These are phyloP conservation scores for Xanthia togata DNA, from an alignment of 2,888 invertebrate genomes.

Conservation along the genomic window DNA sequence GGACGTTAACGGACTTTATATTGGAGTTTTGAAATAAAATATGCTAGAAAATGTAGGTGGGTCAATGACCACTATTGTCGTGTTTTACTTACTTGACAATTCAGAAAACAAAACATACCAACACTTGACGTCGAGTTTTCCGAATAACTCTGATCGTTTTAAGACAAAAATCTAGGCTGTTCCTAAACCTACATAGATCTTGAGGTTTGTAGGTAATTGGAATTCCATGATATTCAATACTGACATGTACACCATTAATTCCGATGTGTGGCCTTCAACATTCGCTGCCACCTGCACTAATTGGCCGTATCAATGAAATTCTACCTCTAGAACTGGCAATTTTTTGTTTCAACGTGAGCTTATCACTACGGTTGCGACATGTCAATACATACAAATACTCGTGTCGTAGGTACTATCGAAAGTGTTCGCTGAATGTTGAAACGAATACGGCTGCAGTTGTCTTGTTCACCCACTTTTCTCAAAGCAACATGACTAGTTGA, in stretches of 20 bases:
- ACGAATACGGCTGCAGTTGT: slow-evolving; percentile 70
- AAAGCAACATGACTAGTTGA: slow-evolving; percentile 75
- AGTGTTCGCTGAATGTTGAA: slow-evolving; percentile 80
- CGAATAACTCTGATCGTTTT: neutral
- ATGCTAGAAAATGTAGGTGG: neutral
- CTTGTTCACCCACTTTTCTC: slow-evolving; percentile 86
- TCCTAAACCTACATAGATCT: neutral
- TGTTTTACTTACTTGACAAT: too few relatives aligned
- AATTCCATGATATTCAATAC: slow-evolving; percentile 26
- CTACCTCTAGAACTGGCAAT: slow-evolving; percentile 27
- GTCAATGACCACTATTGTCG: neutral
- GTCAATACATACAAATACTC: slow-evolving; percentile 65
- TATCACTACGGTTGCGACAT: slow-evolving; percentile 74
- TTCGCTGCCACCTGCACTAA: slow-evolving; percentile 42
- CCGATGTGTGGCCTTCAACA: slow-evolving; percentile 36
- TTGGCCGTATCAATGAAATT: slow-evolving; percentile 56
- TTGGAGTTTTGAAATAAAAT: neutral
- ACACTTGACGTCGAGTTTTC: neutral
- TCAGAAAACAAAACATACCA: neutral
- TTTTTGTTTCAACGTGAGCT: slow-evolving; percentile 51
- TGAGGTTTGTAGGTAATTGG: slow-evolving; percentile 12
- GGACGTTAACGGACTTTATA: neutral
- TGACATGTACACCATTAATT: slow-evolving; percentile 36
- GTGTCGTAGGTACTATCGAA: slow-evolving; percentile 62
- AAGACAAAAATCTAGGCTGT: neutral